Base-by-base conservation (phyloP, 2,113 vertebrate genomes). In the Lampris megalopsis region DNA sequence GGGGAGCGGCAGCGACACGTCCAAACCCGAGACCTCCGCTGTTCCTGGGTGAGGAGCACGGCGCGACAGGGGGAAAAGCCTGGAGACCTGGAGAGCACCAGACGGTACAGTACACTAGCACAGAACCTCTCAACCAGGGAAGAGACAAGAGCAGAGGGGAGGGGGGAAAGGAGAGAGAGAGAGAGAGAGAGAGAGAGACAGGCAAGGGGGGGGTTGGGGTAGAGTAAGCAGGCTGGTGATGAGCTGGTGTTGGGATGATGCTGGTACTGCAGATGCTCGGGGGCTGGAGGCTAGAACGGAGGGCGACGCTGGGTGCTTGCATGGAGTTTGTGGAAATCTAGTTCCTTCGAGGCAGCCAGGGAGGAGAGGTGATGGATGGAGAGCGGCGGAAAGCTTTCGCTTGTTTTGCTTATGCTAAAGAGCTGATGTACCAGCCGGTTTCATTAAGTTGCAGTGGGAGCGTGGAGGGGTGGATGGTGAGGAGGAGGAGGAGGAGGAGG, bases 361-460 rank as follows among this genome's bases (percentile, higher is more conserved):
- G 35, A 48, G 47, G 40, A 62, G 58, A 41, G 11, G 49, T 10
- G 49, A 52, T 9, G n/a, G 54, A 36, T 24, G 35, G 35, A 58
- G 56, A 53, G 54, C 38, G 68, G 45, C 57, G 10, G 71, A 69
- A 71, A 70, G 75, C 73, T 45, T 60, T 37, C 63, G 64, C 68
- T 57, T 66, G 43, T 49, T 82, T 69, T 82, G 64, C 61, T 56
- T 66, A 65, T 43, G 59, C 49, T 63, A 71, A 79, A 74, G 65
- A 88, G 78, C 45, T 80, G 69, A 40, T 58, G 56, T 69, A 63
- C 41, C 75, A 74, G 79, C 60, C 58, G 63, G 40, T 61, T 84
- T 84, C 79, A 72, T 80, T 84, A 81, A 84, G 83, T 76, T 70
- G 75, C 73, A 70, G 41, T 64, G 75, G 54, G 66, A 83, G 62